Percentiles rank a stretch among this genome's conserved stretches.
Evolutionary conservation across 2,797 vertebrate species (phyloP).

Genomic region (Chlorospingus semifuscus): DNA sequence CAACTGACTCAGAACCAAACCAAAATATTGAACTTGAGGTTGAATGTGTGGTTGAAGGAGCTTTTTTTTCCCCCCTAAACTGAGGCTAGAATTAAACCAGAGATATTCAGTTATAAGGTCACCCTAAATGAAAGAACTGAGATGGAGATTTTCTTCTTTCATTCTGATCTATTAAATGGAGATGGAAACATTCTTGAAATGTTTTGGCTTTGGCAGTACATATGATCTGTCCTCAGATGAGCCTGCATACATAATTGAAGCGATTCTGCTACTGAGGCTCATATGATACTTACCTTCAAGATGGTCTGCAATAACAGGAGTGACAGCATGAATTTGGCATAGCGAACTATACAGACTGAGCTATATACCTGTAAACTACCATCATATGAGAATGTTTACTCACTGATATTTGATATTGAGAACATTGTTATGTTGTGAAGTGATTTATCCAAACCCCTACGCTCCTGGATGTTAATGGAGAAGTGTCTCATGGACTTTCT

Average conservation of each 20-base stretch:
- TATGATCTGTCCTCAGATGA: constrained; percentile 24
- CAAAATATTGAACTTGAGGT: constrained; percentile 31
- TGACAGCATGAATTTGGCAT: neutral
- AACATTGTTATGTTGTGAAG: neutral
- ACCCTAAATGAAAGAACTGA: neutral
- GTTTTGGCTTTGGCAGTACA: constrained; percentile 39
- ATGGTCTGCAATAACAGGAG: neutral
- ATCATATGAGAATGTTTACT: neutral
- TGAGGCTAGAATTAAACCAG: constrained; percentile 7
- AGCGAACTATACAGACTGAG: neutral
- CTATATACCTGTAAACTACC: neutral
- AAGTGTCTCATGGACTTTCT: neutral
- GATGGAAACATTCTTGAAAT: constrained; percentile 36
- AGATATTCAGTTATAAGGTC: neutral
- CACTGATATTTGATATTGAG: neutral
- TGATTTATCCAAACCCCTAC: neutral
- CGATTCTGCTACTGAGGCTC: neutral
- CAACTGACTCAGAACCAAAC: constrained; percentile 3
- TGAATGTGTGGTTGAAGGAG: neutral
- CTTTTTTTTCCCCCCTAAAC: neutral
- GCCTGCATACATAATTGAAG: neutral
- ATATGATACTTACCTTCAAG: neutral
- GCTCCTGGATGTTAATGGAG: neutral
- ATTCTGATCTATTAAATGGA: neutral
- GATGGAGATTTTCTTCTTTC: constrained; percentile 34